Conservation (phyloP, 2,888 invertebrate genomes). For the Conistra vaccinii region DNA sequence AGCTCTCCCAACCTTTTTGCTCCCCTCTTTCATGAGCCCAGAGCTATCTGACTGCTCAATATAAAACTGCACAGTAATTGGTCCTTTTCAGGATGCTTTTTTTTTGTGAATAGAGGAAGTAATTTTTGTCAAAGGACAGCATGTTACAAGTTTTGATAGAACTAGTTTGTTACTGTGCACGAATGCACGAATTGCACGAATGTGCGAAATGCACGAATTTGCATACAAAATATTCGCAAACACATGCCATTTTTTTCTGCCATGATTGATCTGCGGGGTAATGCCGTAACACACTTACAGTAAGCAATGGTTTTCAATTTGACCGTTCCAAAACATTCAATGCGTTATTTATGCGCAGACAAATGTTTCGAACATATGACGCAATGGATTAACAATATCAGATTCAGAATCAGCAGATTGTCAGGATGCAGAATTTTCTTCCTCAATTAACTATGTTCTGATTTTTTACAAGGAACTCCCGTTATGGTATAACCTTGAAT, state of each 20-base stretch:
- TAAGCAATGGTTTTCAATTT: too few relatives aligned
- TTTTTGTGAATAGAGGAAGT: not conserved
- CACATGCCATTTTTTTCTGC: not conserved
- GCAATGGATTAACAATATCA: too few relatives aligned
- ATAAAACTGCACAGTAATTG: constrained; percentile 43
- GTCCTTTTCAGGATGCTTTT: constrained; percentile 31
- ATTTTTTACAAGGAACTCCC: not conserved
- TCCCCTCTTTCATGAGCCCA: constrained; percentile 16
- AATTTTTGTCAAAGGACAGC: not conserved
- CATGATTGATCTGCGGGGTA: not conserved
- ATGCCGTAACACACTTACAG: too few relatives aligned
- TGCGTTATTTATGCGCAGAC: too few relatives aligned
- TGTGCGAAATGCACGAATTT: not conserved
- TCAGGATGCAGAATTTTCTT: not conserved
- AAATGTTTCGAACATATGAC: too few relatives aligned
- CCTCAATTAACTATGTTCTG: not conserved
- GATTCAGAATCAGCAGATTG: too few relatives aligned
- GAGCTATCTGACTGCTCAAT: constrained; percentile 44
- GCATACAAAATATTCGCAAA: not conserved
- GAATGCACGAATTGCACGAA: not conserved
- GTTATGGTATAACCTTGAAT: not conserved
- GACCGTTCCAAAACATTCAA: too few relatives aligned
- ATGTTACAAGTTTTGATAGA: not conserved
- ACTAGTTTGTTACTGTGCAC: not conserved
- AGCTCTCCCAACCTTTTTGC: constrained; percentile 16